Percentiles rank a stretch among this genome's conserved stretches.
Evolutionary conservation across 2,113 vertebrate genomes (phyloP).

Genomic region (Albula glossodonta): DNA sequence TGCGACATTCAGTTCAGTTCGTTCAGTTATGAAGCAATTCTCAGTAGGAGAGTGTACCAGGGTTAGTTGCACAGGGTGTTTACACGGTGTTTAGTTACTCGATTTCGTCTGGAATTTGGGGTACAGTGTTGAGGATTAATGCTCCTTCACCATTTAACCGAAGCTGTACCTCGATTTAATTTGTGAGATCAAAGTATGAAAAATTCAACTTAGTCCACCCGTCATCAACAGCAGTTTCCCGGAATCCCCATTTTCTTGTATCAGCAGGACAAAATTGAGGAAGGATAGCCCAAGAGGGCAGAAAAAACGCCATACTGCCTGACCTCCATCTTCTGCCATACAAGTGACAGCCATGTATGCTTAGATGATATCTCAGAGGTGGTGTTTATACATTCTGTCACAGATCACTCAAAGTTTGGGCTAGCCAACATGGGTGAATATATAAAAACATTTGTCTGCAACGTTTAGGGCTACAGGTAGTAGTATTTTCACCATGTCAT

Average conservation of each 20-base stretch:
- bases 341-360: no score
- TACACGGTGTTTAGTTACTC: background rate
- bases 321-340: background rate
- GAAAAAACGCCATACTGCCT: background rate
- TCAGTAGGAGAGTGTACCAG: background rate
- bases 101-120: background rate
- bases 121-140: background rate
- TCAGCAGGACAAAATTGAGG: background rate
- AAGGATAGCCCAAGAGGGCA: background rate
- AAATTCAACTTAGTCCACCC: background rate
- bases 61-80: background rate
- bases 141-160: background rate
- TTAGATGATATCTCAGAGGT: background rate
- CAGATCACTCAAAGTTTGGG: background rate
- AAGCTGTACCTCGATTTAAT: background rate
- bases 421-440: background rate
- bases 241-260: background rate
- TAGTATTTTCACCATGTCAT: no score
- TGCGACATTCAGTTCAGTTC: conserved; percentile 62
- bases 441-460: background rate
- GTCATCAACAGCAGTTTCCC: background rate
- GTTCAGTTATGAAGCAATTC: conserved; percentile 46
- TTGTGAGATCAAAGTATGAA: background rate
- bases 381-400: background rate
- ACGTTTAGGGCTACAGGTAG: no score